A percentile compares a stretch with the other conserved stretches of the same genome.
These are phyloP conservation scores for Epinotia bilunana DNA, from an alignment of 2,888 invertebrate species.

Conservation along the genomic window DNA sequence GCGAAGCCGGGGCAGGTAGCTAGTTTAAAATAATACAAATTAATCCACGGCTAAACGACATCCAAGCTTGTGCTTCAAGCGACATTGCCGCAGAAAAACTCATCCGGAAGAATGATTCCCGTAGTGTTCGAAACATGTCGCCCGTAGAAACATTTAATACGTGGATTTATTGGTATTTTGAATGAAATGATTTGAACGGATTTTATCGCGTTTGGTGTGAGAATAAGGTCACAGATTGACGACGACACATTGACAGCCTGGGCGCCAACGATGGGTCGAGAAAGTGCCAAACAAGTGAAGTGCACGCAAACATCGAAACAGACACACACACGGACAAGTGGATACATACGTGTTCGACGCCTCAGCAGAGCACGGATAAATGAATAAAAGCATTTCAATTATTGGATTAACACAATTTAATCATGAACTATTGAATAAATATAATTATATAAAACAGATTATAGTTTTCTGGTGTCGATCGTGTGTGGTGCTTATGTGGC, in stretches of 20 bases:
- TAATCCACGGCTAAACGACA: no score
- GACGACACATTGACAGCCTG: slow-evolving; percentile 2
- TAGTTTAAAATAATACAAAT: no score
- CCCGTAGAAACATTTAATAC: no score
- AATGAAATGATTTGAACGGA: no score
- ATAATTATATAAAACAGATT: slow-evolving; percentile 82
- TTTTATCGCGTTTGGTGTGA: background rate
- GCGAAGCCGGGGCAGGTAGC: no score
- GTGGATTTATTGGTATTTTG: no score
- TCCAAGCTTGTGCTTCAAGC: no score
- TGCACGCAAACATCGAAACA: slow-evolving; percentile 82
- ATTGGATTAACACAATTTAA: slow-evolving; percentile 85
- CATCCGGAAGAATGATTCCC: no score
- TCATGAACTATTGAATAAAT: slow-evolving; percentile 82
- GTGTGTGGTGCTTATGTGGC: slow-evolving; percentile 80
- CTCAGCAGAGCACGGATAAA: slow-evolving; percentile 83
- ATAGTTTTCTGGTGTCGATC: slow-evolving; percentile 79
- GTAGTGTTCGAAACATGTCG: no score
- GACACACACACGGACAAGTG: slow-evolving; percentile 81
- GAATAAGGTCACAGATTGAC: slow-evolving; percentile 8
- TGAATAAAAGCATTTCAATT: slow-evolving; percentile 82
- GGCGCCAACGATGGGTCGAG: slow-evolving; percentile 60
- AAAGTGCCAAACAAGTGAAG: slow-evolving; percentile 78
- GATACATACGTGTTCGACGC: slow-evolving; percentile 84
- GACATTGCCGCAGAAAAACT: no score